phyloP scores from a whole-genome alignment of 2,888 invertebrate species.

The Cyclophora albipunctata region DNA sequence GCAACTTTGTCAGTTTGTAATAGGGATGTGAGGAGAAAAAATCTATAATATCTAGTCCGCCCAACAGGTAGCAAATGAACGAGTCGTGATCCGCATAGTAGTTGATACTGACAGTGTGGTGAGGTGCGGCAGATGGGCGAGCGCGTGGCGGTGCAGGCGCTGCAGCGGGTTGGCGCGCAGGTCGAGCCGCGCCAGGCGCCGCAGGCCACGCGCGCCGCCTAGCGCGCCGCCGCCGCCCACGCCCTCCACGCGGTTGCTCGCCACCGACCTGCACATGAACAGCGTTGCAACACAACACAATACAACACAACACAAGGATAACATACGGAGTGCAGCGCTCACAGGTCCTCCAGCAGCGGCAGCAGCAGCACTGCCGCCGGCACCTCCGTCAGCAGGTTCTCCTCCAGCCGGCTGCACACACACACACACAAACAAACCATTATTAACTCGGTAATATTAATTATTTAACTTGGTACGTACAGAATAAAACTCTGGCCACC shows the following conservation, averaged over 20 bases:
- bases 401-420: constrained; percentile 53
- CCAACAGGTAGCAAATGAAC: too few relatives aligned
- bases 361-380: constrained; percentile 85
- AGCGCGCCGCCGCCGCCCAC: constrained; percentile 75
- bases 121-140: constrained; percentile 82
- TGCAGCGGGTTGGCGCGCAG: constrained; percentile 88
- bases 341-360: constrained; percentile 88
- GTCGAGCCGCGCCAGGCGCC: constrained; percentile 83
- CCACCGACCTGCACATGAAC: constrained; percentile 80
- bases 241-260: constrained; percentile 86
- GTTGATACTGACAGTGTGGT: constrained; percentile 49
- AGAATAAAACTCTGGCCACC: too few relatives aligned
- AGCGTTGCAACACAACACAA: neutral
- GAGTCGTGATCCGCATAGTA: too few relatives aligned
- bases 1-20: too few relatives aligned
- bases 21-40: too few relatives aligned
- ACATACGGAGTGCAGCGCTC: constrained; percentile 62
- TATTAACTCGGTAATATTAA: neutral
- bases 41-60: too few relatives aligned
- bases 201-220: constrained; percentile 29
- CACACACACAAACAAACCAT: neutral
- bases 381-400: constrained; percentile 77
- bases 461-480: neutral
- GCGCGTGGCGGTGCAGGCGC: constrained; percentile 81
- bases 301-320: neutral